Evolutionary conservation across 2,113 vertebrate species (phyloP), one percentile per base, ranked within the genome.

Genomic region (Pyrgilauda ruficollis): DNA sequence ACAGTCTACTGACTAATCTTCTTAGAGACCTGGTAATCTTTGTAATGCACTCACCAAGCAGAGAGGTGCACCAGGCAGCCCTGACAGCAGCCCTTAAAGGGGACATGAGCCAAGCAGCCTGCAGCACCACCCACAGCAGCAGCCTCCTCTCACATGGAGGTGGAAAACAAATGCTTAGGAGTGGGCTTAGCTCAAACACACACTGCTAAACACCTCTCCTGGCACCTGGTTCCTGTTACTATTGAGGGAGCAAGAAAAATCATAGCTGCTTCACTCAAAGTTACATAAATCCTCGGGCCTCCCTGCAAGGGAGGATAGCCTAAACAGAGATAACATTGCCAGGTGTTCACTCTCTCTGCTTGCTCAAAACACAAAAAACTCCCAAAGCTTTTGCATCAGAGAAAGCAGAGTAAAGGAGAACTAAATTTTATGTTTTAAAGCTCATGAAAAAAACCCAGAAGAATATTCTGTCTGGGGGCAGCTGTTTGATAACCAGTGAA

Each of bases 11-110:
- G 64, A 69, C 66, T 97, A 96, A 97, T 96, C 93, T 93, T 78
- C 96, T 97, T 96, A 97, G 37, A 62, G 92, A 73, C 41, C 4
- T 4, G 13, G 24, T 96, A 96, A 97, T 97, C 96, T 96, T 61
- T 53, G 79, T 76, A 87, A 93, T 35, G 46, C 92, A 91, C 75
- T 91, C 81, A 61, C 49, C 84, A 59, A 59, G 81, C 87, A 86
- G 82, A 86, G 83, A 73, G 73, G 64, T 37, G 77, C 87, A 73
- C 21, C 61, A 79, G 66, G 87, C 86, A 93, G 9, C 82, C 35
- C 63, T 55, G 79, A 66, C 41, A 59, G 55, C 85, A 86, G 70
- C 7, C 72, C 77, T 95, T 95, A 94, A 95, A 93, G 87, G 64
- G 55, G 61, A 89, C 92, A 50, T 0, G 41, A 92, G 66, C n/a